Evolutionary conservation across 2,888 invertebrate genomes (phyloP), one percentile per base, ranked within the genome.

Genomic region (Lepetodrilus schrolli): DNA sequence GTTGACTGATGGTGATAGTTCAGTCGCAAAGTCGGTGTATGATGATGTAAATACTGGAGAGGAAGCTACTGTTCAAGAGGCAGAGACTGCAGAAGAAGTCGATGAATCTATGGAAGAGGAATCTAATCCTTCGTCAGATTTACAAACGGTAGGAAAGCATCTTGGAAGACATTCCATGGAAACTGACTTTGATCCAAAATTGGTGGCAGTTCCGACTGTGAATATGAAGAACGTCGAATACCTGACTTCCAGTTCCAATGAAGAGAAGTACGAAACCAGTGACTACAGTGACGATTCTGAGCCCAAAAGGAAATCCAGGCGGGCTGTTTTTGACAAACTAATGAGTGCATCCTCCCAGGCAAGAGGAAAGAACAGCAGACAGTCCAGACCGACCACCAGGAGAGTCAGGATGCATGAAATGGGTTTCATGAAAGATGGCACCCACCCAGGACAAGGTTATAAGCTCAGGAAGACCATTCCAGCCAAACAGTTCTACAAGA

Each of bases 401-500:
- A 43, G 43, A 4, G 43, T 17, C 7, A 43, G 17, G 43, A 43
- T 43, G 43, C 13, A 43, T 17, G n/a, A n/a, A n/a, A n/a, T n/a
- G n/a, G n/a, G n/a, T n/a, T 17, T 48, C 20, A 58, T 17, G 34
- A 30, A 30, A 30, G 58, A n/a, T 30, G n/a, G 8, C 7, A 34
- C 23, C 5, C 58, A 58, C 7, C 30, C 30, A 30, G 58, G 34
- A 23, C 13, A 34, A 58, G 58, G 23, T 23, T 58, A 58, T 17
- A 58, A 30, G 34, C 58, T 58, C 7, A 58, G 58, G 30, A 58
- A 58, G 17, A 58, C 58, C 2, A 58, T 58, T 30, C 58, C 58
- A 30, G 58, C 58, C 7, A 58, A 58, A 58, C 58, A 58, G 58
- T 58, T 58, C 17, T 58, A 58, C 30, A 58, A 30, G 17, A 30